Percentiles rank a stretch among this genome's conserved stretches.
Conservation (phyloP, 2,888 invertebrate species). For the Mimachlamys varia region DNA sequence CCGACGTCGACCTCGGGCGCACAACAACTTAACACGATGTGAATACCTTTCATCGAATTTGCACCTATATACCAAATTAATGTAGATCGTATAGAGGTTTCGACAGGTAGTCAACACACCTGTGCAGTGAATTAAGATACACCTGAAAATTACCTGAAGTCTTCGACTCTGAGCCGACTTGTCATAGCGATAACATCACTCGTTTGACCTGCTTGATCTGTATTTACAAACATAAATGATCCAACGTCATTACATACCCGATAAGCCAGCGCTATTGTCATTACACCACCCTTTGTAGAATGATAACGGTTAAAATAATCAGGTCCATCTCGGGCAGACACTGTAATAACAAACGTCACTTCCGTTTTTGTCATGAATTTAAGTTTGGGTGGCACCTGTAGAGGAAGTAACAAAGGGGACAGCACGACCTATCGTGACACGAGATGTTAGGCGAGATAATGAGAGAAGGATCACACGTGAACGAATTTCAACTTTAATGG, state of each 20-base stretch:
- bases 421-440: neutral
- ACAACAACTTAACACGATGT: neutral
- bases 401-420: neutral
- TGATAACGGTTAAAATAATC: neutral
- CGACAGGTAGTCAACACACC: neutral
- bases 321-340: neutral
- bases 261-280: neutral
- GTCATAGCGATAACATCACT: conserved; percentile 15
- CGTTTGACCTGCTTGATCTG: conserved; percentile 9
- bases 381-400: conserved; percentile 4
- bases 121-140: neutral
- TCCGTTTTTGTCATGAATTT: conserved; percentile 2
- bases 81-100: neutral
- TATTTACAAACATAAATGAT: neutral
- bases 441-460: neutral
- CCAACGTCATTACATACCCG: neutral
- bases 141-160: conserved; percentile 9
- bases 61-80: conserved; percentile 12
- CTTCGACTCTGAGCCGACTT: neutral
- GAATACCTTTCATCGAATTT: conserved; percentile 7
- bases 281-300: neutral
- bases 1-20: neutral
- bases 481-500: neutral
- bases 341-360: conserved; percentile 22
- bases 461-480: neutral